Evolutionary conservation across 2,888 invertebrate species (phyloP), one percentile per base, ranked within the genome.

Genomic region (Diogma glabrata): DNA sequence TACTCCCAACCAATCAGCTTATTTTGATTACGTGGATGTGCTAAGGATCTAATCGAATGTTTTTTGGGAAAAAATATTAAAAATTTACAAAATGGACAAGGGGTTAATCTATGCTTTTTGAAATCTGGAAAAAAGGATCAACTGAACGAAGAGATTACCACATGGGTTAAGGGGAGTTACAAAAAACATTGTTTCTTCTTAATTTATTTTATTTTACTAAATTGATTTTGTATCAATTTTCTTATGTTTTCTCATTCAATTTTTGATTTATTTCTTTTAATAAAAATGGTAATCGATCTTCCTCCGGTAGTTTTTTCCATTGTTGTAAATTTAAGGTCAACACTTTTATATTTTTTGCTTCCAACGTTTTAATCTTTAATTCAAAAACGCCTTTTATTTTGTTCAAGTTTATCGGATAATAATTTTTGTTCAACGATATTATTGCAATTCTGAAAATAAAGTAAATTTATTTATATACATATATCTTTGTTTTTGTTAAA

Each of bases 361-460:
- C 51, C 10, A 55, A 20, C 6, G 55, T 53, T 33, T 19, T 23
- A 4, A 52, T 47, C 30, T 50, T 45, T 9, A 55, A n/a, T 7
- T 55, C 36, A 38, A 51, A 54, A 4, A 53, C 46, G 19, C 54
- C 55, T 40, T 51, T 54, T 4, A 55, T 19, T 16, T 52, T 33
- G 9, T 17, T 46, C 28, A 48, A 9, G 43, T 54, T 55, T 1
- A 49, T 28, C 1, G 40, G 38, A 19, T 54, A 55, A 43, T 51
- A 45, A 3, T 51, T 51, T 33, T 46, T 24, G 19, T 54, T 51
- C 8, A 50, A 52, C 17, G 17, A 43, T 26, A 52, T 14, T 6
- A 55, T 33, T 16, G 52, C 52, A 23, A 55, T 24, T 16, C 55
- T 55, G 47, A 14, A 53, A 53, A 40, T 10, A 52, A 52, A 47